Percentiles rank a stretch among this genome's conserved stretches.
These are phyloP conservation scores for Leucosticte australis DNA, from an alignment of 2,113 vertebrate species.

Conservation along the genomic window DNA sequence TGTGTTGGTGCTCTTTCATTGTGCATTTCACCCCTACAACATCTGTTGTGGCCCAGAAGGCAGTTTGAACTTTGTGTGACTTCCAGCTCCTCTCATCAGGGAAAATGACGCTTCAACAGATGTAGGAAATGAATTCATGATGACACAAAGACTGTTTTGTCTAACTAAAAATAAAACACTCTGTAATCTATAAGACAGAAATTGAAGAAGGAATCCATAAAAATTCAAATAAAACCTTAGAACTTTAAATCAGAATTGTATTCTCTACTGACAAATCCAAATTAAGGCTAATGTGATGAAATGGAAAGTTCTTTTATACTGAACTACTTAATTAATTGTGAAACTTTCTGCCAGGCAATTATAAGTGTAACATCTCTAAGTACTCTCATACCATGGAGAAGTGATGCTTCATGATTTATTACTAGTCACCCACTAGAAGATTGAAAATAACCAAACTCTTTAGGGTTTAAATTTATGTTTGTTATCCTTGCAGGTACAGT, in stretches of 20 bases:
- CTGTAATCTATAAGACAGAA: neutral
- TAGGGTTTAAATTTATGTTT: neutral
- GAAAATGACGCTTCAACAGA: conserved; percentile 9
- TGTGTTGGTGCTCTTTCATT: neutral
- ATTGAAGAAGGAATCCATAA: neutral
- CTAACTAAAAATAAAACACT: conserved; percentile 7
- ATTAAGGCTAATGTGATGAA: neutral
- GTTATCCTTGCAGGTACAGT: neutral
- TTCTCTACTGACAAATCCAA: neutral
- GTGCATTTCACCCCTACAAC: neutral
- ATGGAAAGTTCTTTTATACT: neutral
- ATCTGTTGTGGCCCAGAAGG: conserved; percentile 1
- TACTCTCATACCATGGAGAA: neutral
- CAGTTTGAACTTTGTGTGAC: conserved; percentile 33
- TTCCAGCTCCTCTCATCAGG: conserved; percentile 13
- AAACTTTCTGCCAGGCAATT: neutral
- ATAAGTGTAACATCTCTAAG: neutral
- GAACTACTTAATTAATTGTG: neutral
- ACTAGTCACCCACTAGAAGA: neutral
- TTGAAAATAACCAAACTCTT: neutral
- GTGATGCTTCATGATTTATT: neutral
- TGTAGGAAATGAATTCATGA: neutral
- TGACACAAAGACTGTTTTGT: conserved; percentile 1
- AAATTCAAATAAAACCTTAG: neutral
- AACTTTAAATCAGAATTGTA: neutral